Evolutionary conservation across 2,888 invertebrate species (phyloP), one percentile per base, ranked within the genome.

Genomic region (Sepioteuthis lessoniana): DNA sequence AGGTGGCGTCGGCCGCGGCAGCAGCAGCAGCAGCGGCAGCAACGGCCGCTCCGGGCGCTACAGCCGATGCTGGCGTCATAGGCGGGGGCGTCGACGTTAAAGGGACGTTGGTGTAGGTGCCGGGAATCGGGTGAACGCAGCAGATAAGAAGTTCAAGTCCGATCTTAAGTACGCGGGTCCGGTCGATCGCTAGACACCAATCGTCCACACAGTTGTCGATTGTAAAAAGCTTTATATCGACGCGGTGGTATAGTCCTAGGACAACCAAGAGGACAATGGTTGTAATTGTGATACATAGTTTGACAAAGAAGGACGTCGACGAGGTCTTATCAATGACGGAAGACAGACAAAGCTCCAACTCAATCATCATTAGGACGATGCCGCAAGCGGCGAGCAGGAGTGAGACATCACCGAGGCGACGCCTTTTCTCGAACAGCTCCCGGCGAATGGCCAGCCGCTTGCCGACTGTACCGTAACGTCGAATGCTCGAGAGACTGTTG

Each of bases 121-220:
- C 97, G 0, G 97, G 97, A 25, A 97, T 96, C 4, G 97, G 97
- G 95, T 97, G 97, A 93, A 97, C 95, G 92, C 96, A 95, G 94
- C 97, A 97, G 19, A 97, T 95, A 25, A 96, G 76, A 47, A 97
- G 95, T 98, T 99, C 99, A 97, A 99, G 98, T 94, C 98, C 98
- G 97, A 99, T 99, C 94, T 95, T 95, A 5, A 95, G 93, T 25
- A 97, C 94, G 21, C 97, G 95, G n/a, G 95, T 94, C 4, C 94
- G 94, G 76, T 96, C 96, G 95, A 97, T 95, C 5, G 97, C 97
- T 55, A 97, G 96, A n/a, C 96, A 94, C 96, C 97, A 96, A 94
- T 97, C 97, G 93, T 97, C 97, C 94, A 97, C 96, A 28, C 96
- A 96, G 94, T 97, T 97, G 95, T 97, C 97, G 31, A 97, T 96